Evolutionary conservation across 2,888 invertebrate species (phyloP).

Genomic region (Sphaerophoria taeniata): DNA sequence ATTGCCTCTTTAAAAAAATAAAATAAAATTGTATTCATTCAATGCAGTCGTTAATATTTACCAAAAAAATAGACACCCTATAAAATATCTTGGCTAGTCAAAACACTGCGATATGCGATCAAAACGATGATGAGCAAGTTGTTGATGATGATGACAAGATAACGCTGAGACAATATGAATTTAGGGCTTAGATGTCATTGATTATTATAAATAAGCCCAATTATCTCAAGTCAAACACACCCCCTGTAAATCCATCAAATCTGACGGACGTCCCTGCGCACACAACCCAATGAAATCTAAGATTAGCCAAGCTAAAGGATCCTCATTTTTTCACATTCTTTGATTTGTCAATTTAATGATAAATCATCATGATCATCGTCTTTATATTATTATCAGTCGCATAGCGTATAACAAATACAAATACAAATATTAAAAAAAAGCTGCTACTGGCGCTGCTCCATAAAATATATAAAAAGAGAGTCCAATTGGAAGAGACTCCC

Average conservation of each 20-base stretch:
- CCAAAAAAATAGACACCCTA: no score
- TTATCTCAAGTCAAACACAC: constrained; percentile 53
- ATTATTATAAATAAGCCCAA: constrained; percentile 69
- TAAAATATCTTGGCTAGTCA: no score
- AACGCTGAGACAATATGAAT: constrained; percentile 33
- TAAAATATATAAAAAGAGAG: constrained; percentile 58
- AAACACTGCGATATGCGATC: no score
- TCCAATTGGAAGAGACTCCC: constrained; percentile 30
- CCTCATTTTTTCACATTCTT: constrained; percentile 53
- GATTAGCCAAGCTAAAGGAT: constrained; percentile 52
- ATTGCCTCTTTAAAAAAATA: no score
- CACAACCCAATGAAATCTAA: constrained; percentile 12
- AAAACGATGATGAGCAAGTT: no score
- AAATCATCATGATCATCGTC: constrained; percentile 41
- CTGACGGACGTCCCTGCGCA: constrained; percentile 7
- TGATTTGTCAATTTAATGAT: constrained; percentile 64
- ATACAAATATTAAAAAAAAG: constrained; percentile 7
- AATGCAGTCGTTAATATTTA: no score
- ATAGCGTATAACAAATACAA: background rate
- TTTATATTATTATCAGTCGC: constrained; percentile 21
- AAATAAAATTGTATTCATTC: no score
- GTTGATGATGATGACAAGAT: constrained; percentile 28
- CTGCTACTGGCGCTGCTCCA: background rate
- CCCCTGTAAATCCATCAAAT: constrained; percentile 1
- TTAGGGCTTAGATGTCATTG: constrained; percentile 66